A percentile compares a stretch with the other conserved stretches of the same genome.
Evolutionary conservation across 2,113 vertebrate species (phyloP).

Genomic region (Prietella phreatophila): DNA sequence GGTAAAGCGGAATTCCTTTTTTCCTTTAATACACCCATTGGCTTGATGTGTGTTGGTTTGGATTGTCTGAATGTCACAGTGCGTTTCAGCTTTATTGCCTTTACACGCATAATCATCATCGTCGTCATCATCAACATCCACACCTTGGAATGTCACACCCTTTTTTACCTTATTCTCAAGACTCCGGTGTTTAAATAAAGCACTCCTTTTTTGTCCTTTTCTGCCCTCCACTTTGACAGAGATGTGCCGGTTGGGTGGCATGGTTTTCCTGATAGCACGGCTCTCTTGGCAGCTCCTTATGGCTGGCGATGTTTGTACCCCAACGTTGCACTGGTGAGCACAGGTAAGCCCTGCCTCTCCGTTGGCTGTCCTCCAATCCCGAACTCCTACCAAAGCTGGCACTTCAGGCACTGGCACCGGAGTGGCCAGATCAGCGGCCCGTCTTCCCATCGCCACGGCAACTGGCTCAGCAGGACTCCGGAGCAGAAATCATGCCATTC

Average conservation of each 20-base stretch:
- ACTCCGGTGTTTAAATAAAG: conserved; percentile 66
- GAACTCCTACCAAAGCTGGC: conserved; percentile 69
- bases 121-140: conserved; percentile 59
- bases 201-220: conserved; percentile 64
- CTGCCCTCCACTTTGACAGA: conserved; percentile 52
- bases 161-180: conserved; percentile 69
- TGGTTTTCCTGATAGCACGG: conserved; percentile 45
- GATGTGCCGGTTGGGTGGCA: conserved; percentile 54
- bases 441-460: conserved; percentile 69
- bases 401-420: conserved; percentile 72
- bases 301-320: conserved; percentile 71
- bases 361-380: conserved; percentile 64
- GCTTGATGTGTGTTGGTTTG: conserved; percentile 61
- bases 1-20: conserved; percentile 59
- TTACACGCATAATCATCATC: conserved; percentile 58
- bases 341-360: conserved; percentile 63
- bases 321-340: conserved; percentile 69
- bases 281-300: conserved; percentile 59
- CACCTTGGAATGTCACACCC: conserved; percentile 73
- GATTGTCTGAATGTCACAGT: conserved; percentile 57
- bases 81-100: conserved; percentile 52
- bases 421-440: conserved; percentile 70
- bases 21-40: conserved; percentile 52
- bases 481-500: conserved; percentile 38
- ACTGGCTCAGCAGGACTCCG: conserved; percentile 37